Evolutionary conservation across 2,888 invertebrate genomes (phyloP).

Genomic region (Drosophila gaucha): DNA sequence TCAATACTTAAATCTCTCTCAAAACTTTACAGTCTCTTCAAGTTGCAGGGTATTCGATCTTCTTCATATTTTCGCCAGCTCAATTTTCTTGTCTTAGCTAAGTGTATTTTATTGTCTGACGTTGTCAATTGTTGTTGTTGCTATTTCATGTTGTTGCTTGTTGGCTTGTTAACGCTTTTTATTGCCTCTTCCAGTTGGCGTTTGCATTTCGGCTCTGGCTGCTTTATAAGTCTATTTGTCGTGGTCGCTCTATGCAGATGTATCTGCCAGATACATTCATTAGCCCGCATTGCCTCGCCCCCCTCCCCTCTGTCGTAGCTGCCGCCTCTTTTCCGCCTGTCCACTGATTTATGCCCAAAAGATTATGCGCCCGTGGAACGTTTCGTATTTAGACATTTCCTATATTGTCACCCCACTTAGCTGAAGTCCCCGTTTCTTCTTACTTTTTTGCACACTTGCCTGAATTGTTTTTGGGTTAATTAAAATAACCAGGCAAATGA

Average conservation of each 20-base stretch:
- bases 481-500: constrained; percentile 72
- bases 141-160: constrained; percentile 36
- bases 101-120: constrained; percentile 72
- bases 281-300: constrained; percentile 74
- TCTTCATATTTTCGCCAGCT: background rate
- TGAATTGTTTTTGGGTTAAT: constrained; percentile 68
- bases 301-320: no score
- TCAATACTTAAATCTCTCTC: no score
- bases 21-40: no score
- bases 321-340: background rate
- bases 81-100: constrained; percentile 11
- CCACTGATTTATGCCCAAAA: constrained; percentile 67
- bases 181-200: constrained; percentile 58
- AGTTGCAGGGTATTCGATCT: background rate
- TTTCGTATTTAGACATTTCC: constrained; percentile 68
- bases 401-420: constrained; percentile 63
- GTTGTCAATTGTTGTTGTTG: constrained; percentile 59
- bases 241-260: constrained; percentile 69
- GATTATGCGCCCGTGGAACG: constrained; percentile 20
- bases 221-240: constrained; percentile 77
- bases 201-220: constrained; percentile 44
- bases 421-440: background rate
- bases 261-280: constrained; percentile 77
- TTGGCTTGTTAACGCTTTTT: constrained; percentile 78
- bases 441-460: constrained; percentile 47